Evolutionary conservation across 2,797 vertebrate genomes (phyloP).

Genomic region (Gila robusta): DNA sequence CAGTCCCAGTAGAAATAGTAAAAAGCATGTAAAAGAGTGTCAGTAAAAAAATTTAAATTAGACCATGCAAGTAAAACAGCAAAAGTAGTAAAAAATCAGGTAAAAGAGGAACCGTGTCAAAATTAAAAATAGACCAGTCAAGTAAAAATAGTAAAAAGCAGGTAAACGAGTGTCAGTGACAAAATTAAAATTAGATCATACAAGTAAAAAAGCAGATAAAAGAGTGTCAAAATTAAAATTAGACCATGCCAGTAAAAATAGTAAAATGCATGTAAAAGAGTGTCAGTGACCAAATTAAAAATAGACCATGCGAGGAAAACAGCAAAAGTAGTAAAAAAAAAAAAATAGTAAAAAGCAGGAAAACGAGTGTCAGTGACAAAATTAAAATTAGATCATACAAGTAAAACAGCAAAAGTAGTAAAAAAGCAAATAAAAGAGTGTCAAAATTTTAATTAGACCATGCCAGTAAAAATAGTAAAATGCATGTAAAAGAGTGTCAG

Average conservation of each 20-base stretch:
- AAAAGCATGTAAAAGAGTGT: background rate
- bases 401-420: background rate
- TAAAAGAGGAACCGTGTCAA: background rate
- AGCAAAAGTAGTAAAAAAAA: no score
- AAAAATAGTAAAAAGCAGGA: background rate
- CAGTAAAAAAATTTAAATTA: background rate
- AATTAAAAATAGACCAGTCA: background rate
- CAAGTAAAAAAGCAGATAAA: background rate
- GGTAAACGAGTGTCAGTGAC: background rate
- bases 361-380: background rate
- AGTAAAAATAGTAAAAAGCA: background rate
- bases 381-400: background rate
- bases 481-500: background rate
- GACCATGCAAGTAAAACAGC: background rate
- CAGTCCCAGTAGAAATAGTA: no score
- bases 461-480: background rate
- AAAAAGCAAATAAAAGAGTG: background rate
- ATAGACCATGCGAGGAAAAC: background rate
- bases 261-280: background rate
- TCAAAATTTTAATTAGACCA: background rate
- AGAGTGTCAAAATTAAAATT: background rate
- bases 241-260: background rate
- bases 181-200: background rate
- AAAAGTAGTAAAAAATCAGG: background rate
- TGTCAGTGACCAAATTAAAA: background rate